Conservation (phyloP, 2,888 invertebrate genomes). For the Cerastoderma edule region DNA sequence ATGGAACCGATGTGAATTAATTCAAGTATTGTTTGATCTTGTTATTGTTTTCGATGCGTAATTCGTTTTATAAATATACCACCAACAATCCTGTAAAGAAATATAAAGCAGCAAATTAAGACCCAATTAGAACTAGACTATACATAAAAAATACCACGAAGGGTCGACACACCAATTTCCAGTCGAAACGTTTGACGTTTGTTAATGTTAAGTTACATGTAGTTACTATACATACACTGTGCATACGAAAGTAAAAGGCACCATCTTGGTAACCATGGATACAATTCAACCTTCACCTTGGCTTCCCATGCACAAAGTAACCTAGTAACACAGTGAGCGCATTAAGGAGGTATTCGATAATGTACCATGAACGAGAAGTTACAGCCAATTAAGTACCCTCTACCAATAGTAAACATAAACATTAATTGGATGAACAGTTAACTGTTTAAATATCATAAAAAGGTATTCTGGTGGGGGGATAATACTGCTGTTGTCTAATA, state of each 20-base stretch:
- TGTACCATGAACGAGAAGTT: conserved; percentile 11
- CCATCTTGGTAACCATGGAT: conserved; percentile 22
- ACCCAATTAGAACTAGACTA: too few species aligned
- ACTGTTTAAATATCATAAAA: conserved; percentile 27
- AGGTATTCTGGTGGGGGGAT: conserved; percentile 26
- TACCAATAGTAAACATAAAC: conserved; percentile 39
- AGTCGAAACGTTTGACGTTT: not conserved
- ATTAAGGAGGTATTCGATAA: conserved; percentile 7
- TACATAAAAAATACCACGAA: too few species aligned
- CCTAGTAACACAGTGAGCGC: conserved; percentile 25
- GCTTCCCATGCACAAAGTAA: conserved; percentile 26
- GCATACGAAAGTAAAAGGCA: conserved; percentile 28
- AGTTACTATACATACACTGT: conserved; percentile 26
- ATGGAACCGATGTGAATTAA: too few species aligned
- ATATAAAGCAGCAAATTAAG: too few species aligned
- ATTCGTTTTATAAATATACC: too few species aligned
- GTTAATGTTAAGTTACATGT: conserved; percentile 25
- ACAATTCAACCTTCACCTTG: conserved; percentile 26
- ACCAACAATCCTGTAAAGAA: too few species aligned
- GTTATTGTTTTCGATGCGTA: too few species aligned
- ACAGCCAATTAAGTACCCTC: conserved; percentile 12
- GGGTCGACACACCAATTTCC: conserved; percentile 4
- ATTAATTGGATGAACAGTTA: conserved; percentile 50
- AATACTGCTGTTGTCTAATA: conserved; percentile 36
- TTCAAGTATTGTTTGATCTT: too few species aligned